A percentile compares a stretch with the other conserved stretches of the same genome.
Evolutionary conservation across 2,797 vertebrate species (phyloP).

Genomic region (Gila robusta): DNA sequence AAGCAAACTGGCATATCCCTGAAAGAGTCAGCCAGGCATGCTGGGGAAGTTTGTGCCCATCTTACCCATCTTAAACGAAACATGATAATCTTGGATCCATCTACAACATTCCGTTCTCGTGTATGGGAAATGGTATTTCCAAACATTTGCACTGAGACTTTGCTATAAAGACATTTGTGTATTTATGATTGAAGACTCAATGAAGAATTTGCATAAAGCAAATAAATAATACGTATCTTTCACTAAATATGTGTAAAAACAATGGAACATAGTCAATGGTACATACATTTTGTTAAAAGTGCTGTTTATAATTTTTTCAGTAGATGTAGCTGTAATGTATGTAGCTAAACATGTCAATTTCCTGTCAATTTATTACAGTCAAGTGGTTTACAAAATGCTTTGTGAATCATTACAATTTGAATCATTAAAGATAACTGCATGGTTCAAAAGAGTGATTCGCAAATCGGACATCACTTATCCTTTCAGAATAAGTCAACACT

Average conservation of each 20-base stretch:
- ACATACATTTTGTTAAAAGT: neutral
- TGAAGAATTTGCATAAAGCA: neutral
- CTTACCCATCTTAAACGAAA: conserved; percentile 44
- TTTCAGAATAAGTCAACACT: neutral
- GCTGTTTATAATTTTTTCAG: neutral
- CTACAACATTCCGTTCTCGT: conserved; percentile 32
- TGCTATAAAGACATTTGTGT: conserved; percentile 27
- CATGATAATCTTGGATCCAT: conserved; percentile 49
- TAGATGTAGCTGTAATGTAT: neutral
- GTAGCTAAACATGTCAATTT: neutral
- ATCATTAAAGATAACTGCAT: neutral
- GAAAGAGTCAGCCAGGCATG: conserved; percentile 59
- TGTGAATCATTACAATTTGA: neutral
- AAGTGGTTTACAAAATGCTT: neutral
- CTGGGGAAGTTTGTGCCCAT: conserved; percentile 60
- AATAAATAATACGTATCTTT: neutral
- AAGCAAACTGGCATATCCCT: conserved; percentile 62
- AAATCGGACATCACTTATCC: conserved; percentile 8
- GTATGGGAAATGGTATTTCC: conserved; percentile 49
- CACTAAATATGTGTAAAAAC: neutral
- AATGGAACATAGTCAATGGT: neutral
- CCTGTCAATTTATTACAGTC: neutral
- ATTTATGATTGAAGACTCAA: neutral
- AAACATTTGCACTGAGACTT: conserved; percentile 22
- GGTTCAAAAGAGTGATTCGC: neutral